Evolutionary conservation across 1,140 invertebrate species (phyloP).

Genomic region (Oryzaephilus surinamensis): DNA sequence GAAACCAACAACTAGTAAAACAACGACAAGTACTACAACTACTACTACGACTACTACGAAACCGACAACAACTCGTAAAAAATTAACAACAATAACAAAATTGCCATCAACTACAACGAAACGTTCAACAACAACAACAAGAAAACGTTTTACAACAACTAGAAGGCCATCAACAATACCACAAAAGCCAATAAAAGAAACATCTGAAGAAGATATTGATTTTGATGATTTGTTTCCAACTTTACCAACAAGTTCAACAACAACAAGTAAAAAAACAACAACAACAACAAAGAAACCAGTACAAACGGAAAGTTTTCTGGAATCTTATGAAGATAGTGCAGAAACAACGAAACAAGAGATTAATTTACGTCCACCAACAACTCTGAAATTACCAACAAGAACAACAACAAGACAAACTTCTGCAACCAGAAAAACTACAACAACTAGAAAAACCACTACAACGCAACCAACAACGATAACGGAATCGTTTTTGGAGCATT

Average conservation of each 20-base stretch:
- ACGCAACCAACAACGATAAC: constrained; percentile 1
- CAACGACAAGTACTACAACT: neutral
- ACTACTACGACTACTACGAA: neutral
- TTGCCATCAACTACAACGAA: neutral
- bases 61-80: neutral
- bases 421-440: constrained; percentile 6
- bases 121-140: constrained; percentile 15
- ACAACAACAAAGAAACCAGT: constrained; percentile 29
- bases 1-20: too few species aligned
- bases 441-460: neutral
- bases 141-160: constrained; percentile 13
- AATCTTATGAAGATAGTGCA: constrained; percentile 18
- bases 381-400: constrained; percentile 2
- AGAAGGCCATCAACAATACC: too few species aligned
- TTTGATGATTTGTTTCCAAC: too few species aligned
- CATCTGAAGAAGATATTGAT: too few species aligned
- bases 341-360: constrained; percentile 14
- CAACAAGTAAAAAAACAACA: constrained; percentile 9
- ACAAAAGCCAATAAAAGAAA: too few species aligned
- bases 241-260: constrained; percentile 17
- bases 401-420: constrained; percentile 2
- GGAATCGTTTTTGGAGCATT: too few species aligned
- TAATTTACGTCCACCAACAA: constrained; percentile 1
- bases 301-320: too few species aligned
- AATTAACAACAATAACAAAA: neutral